These are phyloP conservation scores for Drosophila repletoides DNA, from an alignment of 1,140 invertebrate species.

Conservation along the genomic window DNA sequence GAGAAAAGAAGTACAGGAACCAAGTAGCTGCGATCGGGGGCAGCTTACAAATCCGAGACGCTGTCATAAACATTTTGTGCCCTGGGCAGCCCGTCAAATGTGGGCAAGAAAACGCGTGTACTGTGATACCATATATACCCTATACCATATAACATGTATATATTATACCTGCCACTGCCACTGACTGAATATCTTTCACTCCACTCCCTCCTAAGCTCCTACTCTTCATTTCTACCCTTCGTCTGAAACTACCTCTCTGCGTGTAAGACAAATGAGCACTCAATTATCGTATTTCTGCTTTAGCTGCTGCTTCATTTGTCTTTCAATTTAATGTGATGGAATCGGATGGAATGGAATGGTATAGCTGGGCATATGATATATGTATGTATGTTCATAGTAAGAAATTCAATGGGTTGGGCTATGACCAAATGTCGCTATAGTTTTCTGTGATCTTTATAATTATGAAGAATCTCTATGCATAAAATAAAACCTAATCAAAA, in stretches of 20 bases:
- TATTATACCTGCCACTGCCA: conserved; percentile 67
- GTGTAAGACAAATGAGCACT: conserved; percentile 78
- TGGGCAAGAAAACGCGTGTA: conserved; percentile 68
- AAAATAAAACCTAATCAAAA: too few species aligned
- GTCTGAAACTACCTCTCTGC: conserved; percentile 29
- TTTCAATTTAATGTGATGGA: conserved; percentile 48
- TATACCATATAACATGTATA: too few species aligned
- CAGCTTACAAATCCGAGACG: conserved; percentile 44
- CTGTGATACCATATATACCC: conserved; percentile 41
- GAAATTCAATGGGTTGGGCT: not conserved
- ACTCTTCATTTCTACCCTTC: not conserved
- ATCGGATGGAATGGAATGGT: conserved; percentile 15
- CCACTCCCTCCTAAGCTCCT: not conserved
- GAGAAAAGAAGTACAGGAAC: not conserved
- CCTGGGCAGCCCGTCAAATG: conserved; percentile 50
- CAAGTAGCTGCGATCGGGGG: not conserved
- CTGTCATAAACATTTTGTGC: conserved; percentile 72
- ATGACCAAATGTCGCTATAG: too few species aligned
- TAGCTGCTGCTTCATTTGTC: conserved; percentile 69
- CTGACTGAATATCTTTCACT: conserved; percentile 46
- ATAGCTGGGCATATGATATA: not conserved
- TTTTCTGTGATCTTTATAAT: too few species aligned
- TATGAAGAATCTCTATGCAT: too few species aligned
- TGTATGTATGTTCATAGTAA: not conserved
- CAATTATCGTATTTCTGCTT: conserved; percentile 80